Evolutionary conservation across 2,888 invertebrate genomes (phyloP), one percentile per base, ranked within the genome.

Genomic region (Andrena fulva): DNA sequence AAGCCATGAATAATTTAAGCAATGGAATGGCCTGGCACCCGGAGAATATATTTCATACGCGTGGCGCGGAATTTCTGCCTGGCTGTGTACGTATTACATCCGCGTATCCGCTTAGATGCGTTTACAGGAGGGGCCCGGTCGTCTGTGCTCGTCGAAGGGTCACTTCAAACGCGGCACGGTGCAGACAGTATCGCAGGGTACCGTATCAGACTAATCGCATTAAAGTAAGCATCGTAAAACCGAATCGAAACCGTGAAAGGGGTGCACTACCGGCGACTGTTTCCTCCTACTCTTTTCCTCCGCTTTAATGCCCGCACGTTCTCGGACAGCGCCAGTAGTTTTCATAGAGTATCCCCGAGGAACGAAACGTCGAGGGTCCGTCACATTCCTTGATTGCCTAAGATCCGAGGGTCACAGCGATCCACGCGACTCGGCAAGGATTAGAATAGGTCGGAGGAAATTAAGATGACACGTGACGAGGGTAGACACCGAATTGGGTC

Each of bases 1-100:
- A 83, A 85, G 70, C 81, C 80, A 83, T 89, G 88, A 88, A 88
- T 88, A 88, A 89, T 88, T 87, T 80, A 86, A 77, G 73, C 85
- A 84, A 83, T 86, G 85, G 81, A 83, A 89, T 83, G 78, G 81
- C 77, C 86, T 66, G 79, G 80, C 82, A 89, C 85, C 76, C 78
- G 27, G 77, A 81, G 84, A 77, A 88, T 88, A 79, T 87, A 87
- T 87, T 84, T 86, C 84, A 69, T 78, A 75, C 76, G 63, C 59
- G 16, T 42, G 59, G 73, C 77, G 75, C 63, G 48, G 77, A 75
- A 77, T 77, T 72, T 67, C 78, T 24, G 56, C 35, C 59, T 29
- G 20, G 76, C 59, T 35, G 67, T 63, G 69, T 73, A 76, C 48
- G 71, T 60, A 74, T 73, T 73, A 83, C 82, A 77, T 75, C 24